Evolutionary conservation across 2,797 vertebrate species (phyloP), one percentile per base, ranked within the genome.

Genomic region (Pyrocephalus nanus): DNA sequence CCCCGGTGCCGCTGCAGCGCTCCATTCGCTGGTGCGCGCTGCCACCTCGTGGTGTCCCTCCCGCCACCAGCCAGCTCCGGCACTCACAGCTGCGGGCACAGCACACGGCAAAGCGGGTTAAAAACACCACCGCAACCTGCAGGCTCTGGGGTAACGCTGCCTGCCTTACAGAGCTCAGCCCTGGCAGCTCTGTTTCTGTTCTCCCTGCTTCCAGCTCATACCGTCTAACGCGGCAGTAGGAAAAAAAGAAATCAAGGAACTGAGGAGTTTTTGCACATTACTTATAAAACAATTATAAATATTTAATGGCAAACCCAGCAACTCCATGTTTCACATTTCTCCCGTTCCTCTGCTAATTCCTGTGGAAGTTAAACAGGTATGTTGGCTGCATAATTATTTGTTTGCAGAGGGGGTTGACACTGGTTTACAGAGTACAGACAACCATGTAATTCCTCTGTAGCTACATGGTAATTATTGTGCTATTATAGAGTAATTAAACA

Each of bases 21-120:
- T 38, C 36, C 36, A 38, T 38, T 42, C 92, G 90, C 95, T 97
- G 87, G 97, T 61, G 90, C 87, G 95, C 91, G 97, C 89, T 95
- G 98, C 97, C 98, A 98, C 94, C 98, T 95, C 53, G 94, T 97
- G 98, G 97, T 16, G 20, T 8, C 5, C 38, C 17, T 8, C 8
- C 30, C 2, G 13, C 7, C 57, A 13, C 74, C 15, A 30, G 17
- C 18, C 10, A 14, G 43, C 19, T 50, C 22, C 42, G 40, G 15
- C 21, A 53, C 4, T 2, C 57, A 4, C 14, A 40, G 47, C 12
- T 1, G 29, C 43, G 26, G 48, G 5, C 43, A 25, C 30, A 15
- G 42, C 29, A 25, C 42, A 17, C 0, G 2, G 5, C 3, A 53
- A 61, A 30, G 7, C 19, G 17, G 17, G 5, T 18, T 1, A 45